Base-by-base conservation (phyloP, 2,888 invertebrate species). In the Drosophila meridionalis region DNA sequence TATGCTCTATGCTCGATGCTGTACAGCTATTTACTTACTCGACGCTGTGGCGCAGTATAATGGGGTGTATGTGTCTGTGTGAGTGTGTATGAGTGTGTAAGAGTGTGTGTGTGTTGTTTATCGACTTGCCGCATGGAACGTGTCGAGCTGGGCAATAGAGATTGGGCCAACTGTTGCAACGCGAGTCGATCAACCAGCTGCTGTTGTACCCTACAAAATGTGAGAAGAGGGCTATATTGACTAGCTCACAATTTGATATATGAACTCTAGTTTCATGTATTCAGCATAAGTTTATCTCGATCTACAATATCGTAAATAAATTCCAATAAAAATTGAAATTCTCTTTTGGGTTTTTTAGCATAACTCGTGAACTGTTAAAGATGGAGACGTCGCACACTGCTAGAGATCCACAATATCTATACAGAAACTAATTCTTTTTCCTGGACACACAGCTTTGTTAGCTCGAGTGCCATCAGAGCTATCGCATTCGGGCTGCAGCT, bases 111-210 rank as follows among this genome's bases (percentile, higher is more conserved):
- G 55, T 40, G 55, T 55, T 52, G 66, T 68, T 68, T 61, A 75
- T 68, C 69, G 67, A 56, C 38, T 32, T n/a, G 62, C 11, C 30
- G 61, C 61, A 43, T 48, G 38, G 60, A 79, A 83, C 79, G 82
- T 83, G 79, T 66, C 63, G 55, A 57, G 68, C 53, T 38, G 12
- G 32, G 53, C 45, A 38, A 8, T 20, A 26, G 7, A 62, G 66
- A 55, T 65, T 62, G 42, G 40, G 43, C 45, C 55, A 73, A 47
- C 74, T 73, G 55, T 40, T 61, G 36, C 42, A 57, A 38, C 32
- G 72, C 43, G 43, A 45, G 59, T 36, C 64, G 71, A 68, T 79
- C 80, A 67, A 71, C 60, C 84, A 80, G 70, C 80, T 84, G 86
- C 58, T 69, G 62, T 6, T 50, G 6, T 56, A 42, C 56, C 32